These are phyloP conservation scores for Stictocephala bisonia DNA, from an alignment of 2,888 invertebrate species.

Conservation along the genomic window DNA sequence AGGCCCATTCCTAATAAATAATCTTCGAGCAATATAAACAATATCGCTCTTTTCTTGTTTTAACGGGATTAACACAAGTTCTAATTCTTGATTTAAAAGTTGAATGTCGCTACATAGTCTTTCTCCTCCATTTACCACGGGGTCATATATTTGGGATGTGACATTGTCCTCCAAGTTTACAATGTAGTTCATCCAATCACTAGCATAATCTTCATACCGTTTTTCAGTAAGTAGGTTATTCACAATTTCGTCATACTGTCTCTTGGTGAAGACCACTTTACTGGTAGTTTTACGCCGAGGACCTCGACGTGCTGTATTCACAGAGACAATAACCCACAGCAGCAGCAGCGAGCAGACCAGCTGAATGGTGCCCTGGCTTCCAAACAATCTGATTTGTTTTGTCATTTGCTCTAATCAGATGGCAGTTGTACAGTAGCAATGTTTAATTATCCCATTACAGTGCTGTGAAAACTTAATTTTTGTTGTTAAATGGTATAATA, in stretches of 20 bases:
- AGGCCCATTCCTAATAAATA: slow-evolving; percentile 7
- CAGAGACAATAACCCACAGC: neutral
- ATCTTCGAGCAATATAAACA: slow-evolving; percentile 5
- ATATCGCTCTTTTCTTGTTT: slow-evolving; percentile 22
- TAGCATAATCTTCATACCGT: slow-evolving; percentile 26
- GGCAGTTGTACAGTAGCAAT: too few relatives aligned
- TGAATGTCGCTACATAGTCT: slow-evolving; percentile 16
- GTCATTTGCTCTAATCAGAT: too few relatives aligned
- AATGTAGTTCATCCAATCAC: neutral
- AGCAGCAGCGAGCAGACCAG: neutral
- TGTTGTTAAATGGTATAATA: too few relatives aligned
- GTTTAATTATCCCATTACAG: too few relatives aligned
- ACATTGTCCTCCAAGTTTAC: slow-evolving; percentile 7
- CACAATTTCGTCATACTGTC: slow-evolving; percentile 9
- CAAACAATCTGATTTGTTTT: neutral
- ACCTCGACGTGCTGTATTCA: neutral
- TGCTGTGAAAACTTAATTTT: too few relatives aligned
- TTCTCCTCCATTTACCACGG: slow-evolving; percentile 1
- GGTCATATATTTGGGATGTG: neutral
- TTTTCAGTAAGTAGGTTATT: slow-evolving; percentile 16
- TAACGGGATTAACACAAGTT: slow-evolving; percentile 9
- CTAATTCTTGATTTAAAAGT: slow-evolving; percentile 5
- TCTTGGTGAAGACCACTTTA: neutral
- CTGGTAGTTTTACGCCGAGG: neutral
- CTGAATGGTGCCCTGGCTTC: neutral